These are phyloP conservation scores for Adineta ricciae DNA, from an alignment of 2,888 invertebrate genomes.

Conservation along the genomic window DNA sequence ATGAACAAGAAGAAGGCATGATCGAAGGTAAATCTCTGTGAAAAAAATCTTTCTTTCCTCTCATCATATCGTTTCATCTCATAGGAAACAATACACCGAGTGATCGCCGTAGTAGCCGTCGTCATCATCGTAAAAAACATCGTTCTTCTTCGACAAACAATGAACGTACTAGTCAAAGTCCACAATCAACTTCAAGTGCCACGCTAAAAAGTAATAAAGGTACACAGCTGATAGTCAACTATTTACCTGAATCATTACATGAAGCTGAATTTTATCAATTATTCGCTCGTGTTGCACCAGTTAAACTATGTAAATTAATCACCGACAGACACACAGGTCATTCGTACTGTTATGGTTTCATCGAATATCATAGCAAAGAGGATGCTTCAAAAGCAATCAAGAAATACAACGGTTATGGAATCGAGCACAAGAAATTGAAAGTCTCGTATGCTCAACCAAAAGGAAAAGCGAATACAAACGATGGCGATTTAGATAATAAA, in stretches of 20 bases:
- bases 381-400: conserved; percentile 28
- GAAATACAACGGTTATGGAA: conserved; percentile 28
- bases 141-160: neutral
- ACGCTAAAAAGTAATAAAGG: neutral
- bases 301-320: conserved; percentile 13
- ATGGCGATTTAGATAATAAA: neutral
- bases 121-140: neutral
- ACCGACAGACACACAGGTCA: conserved; percentile 22
- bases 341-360: conserved; percentile 34
- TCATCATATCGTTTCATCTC: too few species aligned
- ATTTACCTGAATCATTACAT: conserved; percentile 10
- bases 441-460: conserved; percentile 31
- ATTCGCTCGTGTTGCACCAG: neutral
- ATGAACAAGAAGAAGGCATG: neutral
- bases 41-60: too few species aligned
- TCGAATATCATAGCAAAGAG: conserved; percentile 27
- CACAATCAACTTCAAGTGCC: neutral
- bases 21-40: neutral
- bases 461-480: neutral
- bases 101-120: neutral
- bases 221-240: conserved; percentile 13
- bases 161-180: neutral
- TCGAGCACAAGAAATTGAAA: conserved; percentile 33
- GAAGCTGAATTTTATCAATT: conserved; percentile 13
- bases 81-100: neutral